Percentiles rank a stretch among this genome's conserved stretches.
Conservation (phyloP, 1,140 invertebrate genomes). For the Trachelipus rathkii region DNA sequence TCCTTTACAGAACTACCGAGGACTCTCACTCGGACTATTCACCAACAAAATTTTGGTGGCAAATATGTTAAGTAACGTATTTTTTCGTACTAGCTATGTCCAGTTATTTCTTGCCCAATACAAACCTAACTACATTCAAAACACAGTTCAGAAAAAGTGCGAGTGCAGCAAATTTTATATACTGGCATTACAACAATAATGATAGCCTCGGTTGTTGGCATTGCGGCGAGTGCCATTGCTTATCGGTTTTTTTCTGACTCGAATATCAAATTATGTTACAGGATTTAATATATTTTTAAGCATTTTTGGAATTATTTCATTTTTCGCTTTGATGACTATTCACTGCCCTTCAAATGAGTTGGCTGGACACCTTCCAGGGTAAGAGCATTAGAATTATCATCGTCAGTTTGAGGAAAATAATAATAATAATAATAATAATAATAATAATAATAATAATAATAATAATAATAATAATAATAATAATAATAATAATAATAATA, state of each 20-base stretch:
- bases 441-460: too few relatives aligned
- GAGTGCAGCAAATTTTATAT: not conserved
- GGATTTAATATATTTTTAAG: slow-evolving; percentile 37
- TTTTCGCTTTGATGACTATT: slow-evolving; percentile 21
- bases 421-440: too few relatives aligned
- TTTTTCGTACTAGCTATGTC: not conserved
- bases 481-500: too few relatives aligned
- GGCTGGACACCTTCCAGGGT: not conserved
- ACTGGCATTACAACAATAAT: slow-evolving; percentile 33
- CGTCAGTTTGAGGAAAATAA: too few relatives aligned
- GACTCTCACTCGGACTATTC: not conserved
- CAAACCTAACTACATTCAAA: not conserved
- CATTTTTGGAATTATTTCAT: slow-evolving; percentile 13
- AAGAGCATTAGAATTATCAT: not conserved
- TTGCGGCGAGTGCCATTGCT: slow-evolving; percentile 23
- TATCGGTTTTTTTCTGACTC: slow-evolving; percentile 28
- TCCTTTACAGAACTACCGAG: not conserved
- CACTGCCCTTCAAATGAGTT: not conserved
- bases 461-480: too few relatives aligned
- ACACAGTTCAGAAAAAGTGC: too few relatives aligned
- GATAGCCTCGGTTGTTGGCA: slow-evolving; percentile 35
- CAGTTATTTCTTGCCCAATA: not conserved
- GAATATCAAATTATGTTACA: slow-evolving; percentile 26
- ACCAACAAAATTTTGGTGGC: not conserved
- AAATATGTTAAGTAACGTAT: not conserved